A percentile compares a stretch with the other conserved stretches of the same genome.
These are phyloP conservation scores for Andrena bucephala DNA, from an alignment of 2,888 invertebrate genomes.

Conservation along the genomic window DNA sequence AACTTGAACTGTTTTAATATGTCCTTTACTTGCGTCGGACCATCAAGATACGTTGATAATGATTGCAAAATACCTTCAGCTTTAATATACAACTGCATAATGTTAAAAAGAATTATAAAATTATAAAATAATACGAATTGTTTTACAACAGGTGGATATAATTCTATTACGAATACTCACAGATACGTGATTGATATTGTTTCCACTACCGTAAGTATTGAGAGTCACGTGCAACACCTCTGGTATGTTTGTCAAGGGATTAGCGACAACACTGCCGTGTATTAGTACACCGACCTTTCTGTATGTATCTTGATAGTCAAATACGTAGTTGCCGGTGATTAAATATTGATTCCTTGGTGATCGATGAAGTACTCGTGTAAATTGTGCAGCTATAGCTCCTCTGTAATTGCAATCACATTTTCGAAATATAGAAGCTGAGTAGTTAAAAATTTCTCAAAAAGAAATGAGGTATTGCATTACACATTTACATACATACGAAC, in stretches of 20 bases:
- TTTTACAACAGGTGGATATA: background rate
- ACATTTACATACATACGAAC: conserved; percentile 87
- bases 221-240: conserved; percentile 87
- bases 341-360: conserved; percentile 87
- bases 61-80: conserved; percentile 85
- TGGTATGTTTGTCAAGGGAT: conserved; percentile 88
- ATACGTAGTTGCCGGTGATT: conserved; percentile 90
- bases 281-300: conserved; percentile 87
- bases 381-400: conserved; percentile 88
- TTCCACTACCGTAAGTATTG: conserved; percentile 87
- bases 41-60: conserved; percentile 85
- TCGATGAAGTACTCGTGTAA: conserved; percentile 88
- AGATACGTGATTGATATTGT: conserved; percentile 87
- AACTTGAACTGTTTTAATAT: conserved; percentile 85
- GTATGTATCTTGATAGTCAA: conserved; percentile 89
- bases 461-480: conserved; percentile 3
- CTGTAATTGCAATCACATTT: conserved; percentile 82
- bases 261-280: conserved; percentile 88
- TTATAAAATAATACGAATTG: background rate
- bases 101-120: conserved; percentile 16
- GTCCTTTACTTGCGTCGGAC: conserved; percentile 86
- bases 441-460: background rate
- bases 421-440: background rate
- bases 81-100: conserved; percentile 88
- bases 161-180: conserved; percentile 82